Percentiles rank a stretch among this genome's conserved stretches.
Conservation (phyloP, 2,797 vertebrate genomes). For the Rhynchotus rufescens region DNA sequence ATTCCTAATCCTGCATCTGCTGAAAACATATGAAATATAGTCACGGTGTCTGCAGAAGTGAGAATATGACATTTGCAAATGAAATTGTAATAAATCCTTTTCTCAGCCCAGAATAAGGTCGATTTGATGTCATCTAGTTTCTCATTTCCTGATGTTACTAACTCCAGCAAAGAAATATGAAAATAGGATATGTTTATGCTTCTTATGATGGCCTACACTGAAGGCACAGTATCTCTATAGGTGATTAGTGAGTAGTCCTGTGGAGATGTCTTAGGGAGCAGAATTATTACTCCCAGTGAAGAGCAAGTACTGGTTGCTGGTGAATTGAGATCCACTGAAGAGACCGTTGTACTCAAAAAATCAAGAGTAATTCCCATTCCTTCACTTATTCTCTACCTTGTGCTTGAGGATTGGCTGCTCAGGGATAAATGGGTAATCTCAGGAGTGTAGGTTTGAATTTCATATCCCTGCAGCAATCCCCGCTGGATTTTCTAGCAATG, state of each 20-base stretch:
- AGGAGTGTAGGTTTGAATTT: neutral
- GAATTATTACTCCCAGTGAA: rapidly evolving
- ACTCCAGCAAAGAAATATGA: rapidly evolving
- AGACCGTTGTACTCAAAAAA: neutral
- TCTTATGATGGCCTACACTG: neutral
- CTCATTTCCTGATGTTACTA: neutral
- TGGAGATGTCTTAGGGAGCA: neutral
- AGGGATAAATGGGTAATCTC: neutral
- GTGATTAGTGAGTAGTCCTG: neutral
- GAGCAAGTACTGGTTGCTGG: neutral
- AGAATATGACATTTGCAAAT: neutral
- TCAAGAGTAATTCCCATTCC: neutral
- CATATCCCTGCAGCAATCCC: rapidly evolving
- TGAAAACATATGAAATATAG: neutral
- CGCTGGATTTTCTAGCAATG: neutral
- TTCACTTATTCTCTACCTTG: neutral
- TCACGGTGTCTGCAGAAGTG: neutral
- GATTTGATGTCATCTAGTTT: neutral
- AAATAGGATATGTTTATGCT: neutral
- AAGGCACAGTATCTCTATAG: neutral
- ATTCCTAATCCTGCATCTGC: neutral
- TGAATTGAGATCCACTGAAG: neutral
- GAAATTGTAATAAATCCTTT: neutral
- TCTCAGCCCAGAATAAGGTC: neutral
- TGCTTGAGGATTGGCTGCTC: neutral